phyloP scores from a whole-genome alignment of 2,113 vertebrate genomes.

The Oncorhynchus nerka region DNA sequence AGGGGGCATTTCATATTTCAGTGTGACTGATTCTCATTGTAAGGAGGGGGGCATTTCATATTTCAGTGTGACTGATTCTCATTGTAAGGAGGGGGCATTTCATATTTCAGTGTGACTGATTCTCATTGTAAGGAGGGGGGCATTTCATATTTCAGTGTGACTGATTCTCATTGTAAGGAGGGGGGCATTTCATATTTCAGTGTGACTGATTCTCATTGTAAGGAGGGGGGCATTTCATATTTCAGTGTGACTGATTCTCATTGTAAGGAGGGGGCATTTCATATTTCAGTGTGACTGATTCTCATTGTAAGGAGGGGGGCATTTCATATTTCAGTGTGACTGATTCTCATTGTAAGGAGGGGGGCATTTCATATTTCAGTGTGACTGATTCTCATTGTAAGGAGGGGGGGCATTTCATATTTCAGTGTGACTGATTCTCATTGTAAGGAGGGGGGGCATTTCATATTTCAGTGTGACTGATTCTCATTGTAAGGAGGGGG shows the following conservation, averaged over 20 bases:
- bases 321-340: constrained; percentile 24
- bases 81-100: constrained; percentile 18
- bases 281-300: constrained; percentile 17
- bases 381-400: constrained; percentile 9
- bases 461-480: constrained; percentile 21
- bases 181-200: constrained; percentile 28
- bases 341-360: constrained; percentile 10
- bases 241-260: neutral
- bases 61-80: constrained; percentile 6
- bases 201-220: constrained; percentile 10
- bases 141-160: constrained; percentile 25
- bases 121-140: constrained; percentile 6
- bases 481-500: constrained; percentile 6
- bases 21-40: constrained; percentile 9
- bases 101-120: constrained; percentile 19
- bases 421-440: neutral
- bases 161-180: constrained; percentile 9
- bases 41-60: constrained; percentile 24
- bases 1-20: constrained; percentile 27
- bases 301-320: constrained; percentile 5
- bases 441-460: constrained; percentile 17
- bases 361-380: constrained; percentile 27
- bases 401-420: constrained; percentile 29
- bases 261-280: constrained; percentile 21
- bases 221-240: constrained; percentile 26